Evolutionary conservation across 2,113 vertebrate genomes (phyloP), one percentile per base, ranked within the genome.

Genomic region (Pao palembangensis): DNA sequence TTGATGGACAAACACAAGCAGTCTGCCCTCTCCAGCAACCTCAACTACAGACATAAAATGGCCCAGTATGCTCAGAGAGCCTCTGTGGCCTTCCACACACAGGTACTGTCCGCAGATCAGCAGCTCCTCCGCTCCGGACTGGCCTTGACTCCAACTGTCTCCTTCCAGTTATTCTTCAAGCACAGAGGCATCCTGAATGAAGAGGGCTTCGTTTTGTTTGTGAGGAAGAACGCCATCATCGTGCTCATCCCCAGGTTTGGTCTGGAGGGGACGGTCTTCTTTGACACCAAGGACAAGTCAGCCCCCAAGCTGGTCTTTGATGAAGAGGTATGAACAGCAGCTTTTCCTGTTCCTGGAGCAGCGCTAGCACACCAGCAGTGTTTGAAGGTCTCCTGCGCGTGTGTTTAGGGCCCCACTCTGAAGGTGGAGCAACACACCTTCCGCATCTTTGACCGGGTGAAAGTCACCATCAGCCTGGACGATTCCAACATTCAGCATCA

Each of bases 11-110:
- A 98, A 75, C 95, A 95, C 49, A 98, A 96, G 73, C 91, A 95
- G 59, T 90, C 95, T 0, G 92, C 94, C 8, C 88, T 95, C 38
- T 94, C 94, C 84, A 98, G 91, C 90, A 98, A 98, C 79, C 94
- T 99, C 74, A 99, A 98, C 84, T 98, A 94, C 80, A 89, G 96
- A 62, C 97, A 99, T 73, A 98, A 98, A 88, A 99, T 99, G 97
- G 88, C 97, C 64, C 97, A 99, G 5, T 99, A 99, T 0, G 95
- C 96, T 7, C 97, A 99, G 47, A 92, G 96, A 49, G 92, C 96
- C 0, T 99, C 97, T 4, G 94, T 99, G 51, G 92, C 95, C n/a
- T 98, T 95, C 89, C 95, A 99, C 73, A 98, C 96, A 1, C 96
- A 98, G 93, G 97, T 98, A 65, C 4, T n/a, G 43, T 3, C 44